Conservation (phyloP, 2,888 invertebrate genomes). For the Dolomedes plantarius region DNA sequence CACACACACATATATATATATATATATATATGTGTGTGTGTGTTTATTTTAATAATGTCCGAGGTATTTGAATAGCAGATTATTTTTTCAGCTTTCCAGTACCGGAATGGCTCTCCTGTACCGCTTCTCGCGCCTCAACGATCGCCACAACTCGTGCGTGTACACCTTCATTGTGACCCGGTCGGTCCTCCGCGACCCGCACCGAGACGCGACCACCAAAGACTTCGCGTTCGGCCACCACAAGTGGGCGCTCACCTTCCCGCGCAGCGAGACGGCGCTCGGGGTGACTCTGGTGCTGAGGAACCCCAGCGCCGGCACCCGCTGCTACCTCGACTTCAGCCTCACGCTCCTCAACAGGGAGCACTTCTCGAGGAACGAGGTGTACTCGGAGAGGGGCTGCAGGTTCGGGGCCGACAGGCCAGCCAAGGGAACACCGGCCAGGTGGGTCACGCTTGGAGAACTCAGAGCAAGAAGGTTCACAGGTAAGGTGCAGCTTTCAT, state of each 20-base stretch:
- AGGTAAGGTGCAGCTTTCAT: not conserved
- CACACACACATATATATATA: too few species aligned
- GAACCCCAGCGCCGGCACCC: conserved; percentile 83
- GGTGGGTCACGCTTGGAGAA: conserved; percentile 84
- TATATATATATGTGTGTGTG: too few species aligned
- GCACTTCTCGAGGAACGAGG: conserved; percentile 88
- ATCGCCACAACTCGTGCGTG: conserved; percentile 85
- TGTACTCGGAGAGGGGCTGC: conserved; percentile 82
- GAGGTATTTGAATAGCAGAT: too few species aligned
- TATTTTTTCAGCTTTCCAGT: not conserved
- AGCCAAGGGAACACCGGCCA: conserved; percentile 83
- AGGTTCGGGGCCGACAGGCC: conserved; percentile 83
- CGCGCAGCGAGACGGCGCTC: conserved; percentile 84
- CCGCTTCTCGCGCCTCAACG: conserved; percentile 88
- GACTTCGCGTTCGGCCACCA: conserved; percentile 89
- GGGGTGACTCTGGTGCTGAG: conserved; percentile 88
- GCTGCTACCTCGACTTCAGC: conserved; percentile 87
- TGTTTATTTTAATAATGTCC: too few species aligned
- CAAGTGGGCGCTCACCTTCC: conserved; percentile 88
- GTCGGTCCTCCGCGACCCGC: conserved; percentile 85
- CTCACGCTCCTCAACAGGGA: conserved; percentile 88
- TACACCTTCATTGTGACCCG: conserved; percentile 89
- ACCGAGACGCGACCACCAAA: conserved; percentile 87
- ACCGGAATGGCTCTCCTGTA: conserved; percentile 85
- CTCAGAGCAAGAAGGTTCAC: conserved; percentile 85